These are phyloP conservation scores for Choloepus didactylus DNA, from an alignment of 2,797 vertebrate species.

Conservation along the genomic window DNA sequence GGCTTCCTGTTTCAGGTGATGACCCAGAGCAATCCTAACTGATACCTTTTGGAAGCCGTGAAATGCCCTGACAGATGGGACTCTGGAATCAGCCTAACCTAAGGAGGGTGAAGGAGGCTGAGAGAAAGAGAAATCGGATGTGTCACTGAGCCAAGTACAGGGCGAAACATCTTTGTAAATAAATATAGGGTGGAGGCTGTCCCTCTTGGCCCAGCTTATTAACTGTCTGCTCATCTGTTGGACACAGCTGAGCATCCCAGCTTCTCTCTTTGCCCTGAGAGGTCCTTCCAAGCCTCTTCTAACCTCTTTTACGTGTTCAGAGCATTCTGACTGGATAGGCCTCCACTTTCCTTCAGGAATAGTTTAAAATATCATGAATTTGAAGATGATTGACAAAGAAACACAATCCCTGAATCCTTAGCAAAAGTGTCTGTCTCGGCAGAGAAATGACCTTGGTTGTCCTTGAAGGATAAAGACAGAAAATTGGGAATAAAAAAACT, in stretches of 20 bases:
- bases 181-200: not conserved
- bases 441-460: not conserved
- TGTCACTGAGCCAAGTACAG: not conserved
- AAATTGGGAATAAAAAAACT: not conserved
- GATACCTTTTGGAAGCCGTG: not conserved
- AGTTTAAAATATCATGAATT: not conserved
- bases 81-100: not conserved
- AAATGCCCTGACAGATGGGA: not conserved
- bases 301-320: not conserved
- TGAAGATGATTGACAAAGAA: slow-evolving; percentile 44
- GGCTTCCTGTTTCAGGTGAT: not conserved
- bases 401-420: not conserved
- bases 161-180: not conserved
- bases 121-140: not conserved
- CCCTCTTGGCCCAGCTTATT: not conserved
- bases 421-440: not conserved
- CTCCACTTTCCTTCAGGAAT: not conserved
- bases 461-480: slow-evolving; percentile 44
- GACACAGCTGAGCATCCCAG: not conserved
- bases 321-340: not conserved
- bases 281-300: not conserved
- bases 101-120: not conserved
- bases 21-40: not conserved
- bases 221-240: rapidly evolving
- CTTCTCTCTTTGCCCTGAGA: rapidly evolving